A percentile compares a stretch with the other conserved stretches of the same genome.
These are phyloP conservation scores for Folsomia manolachei DNA, from an alignment of 2,888 invertebrate genomes.

Conservation along the genomic window DNA sequence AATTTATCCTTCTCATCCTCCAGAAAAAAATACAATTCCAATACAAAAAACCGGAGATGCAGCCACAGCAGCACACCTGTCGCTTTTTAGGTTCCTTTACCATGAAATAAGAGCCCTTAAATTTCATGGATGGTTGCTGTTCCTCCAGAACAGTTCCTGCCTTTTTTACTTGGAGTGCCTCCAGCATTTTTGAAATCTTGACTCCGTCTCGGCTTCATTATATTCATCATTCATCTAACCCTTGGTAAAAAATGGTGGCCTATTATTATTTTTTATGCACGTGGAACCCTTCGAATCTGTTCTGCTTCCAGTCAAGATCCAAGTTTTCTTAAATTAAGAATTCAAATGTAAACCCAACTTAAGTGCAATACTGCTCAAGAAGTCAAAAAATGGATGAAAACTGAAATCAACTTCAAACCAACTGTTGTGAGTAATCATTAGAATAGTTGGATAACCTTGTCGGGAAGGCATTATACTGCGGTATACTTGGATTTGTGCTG, in stretches of 20 bases:
- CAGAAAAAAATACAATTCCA: not conserved
- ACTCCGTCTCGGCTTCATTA: not conserved
- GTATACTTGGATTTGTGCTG: too few relatives aligned
- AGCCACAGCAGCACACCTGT: not conserved
- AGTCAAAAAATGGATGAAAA: not conserved
- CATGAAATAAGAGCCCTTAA: not conserved
- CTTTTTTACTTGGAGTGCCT: not conserved
- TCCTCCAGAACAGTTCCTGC: not conserved
- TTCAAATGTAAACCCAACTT: not conserved
- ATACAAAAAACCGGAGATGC: not conserved
- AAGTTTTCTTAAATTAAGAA: not conserved
- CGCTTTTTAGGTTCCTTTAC: not conserved
- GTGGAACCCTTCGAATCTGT: not conserved
- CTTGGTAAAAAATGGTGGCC: not conserved
- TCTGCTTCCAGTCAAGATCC: not conserved
- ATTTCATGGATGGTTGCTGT: not conserved
- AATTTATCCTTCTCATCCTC: too few relatives aligned
- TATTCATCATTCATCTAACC: not conserved
- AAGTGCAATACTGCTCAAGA: too few relatives aligned
- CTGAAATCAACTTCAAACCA: not conserved
- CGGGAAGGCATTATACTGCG: not conserved
- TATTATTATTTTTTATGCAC: not conserved
- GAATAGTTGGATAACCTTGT: not conserved
- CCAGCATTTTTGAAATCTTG: not conserved
- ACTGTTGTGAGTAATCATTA: not conserved